Base-by-base conservation (phyloP, 2,113 vertebrate genomes). In the Rhinogobius similis region DNA sequence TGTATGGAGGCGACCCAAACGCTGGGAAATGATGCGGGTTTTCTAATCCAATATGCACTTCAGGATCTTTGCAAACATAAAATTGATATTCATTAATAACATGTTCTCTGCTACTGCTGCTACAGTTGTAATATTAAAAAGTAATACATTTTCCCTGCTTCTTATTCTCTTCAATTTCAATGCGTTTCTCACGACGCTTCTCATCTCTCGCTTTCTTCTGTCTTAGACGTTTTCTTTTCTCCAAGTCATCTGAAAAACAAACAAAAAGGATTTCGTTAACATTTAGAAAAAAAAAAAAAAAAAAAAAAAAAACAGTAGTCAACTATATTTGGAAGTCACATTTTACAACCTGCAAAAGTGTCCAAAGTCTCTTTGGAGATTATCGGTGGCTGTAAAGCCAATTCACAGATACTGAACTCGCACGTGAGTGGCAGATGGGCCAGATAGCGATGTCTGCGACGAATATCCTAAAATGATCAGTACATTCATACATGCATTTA, bases 11-110 rank as follows among this genome's bases (percentile, higher is more conserved):
- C 32, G 93, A 94, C 2, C 93, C 94, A 75, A 99, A 98, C 48
- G 96, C 96, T 85, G 98, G 98, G 84, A 99, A 99, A 88, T 99
- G 96, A 87, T 98, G 96, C 67, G 97, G 93, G 90, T 99, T 99
- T 91, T 99, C 98, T n/a, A 99, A 86, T 39, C 96, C 96, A 82
- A 99, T 98, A 75, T 95, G 95, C 75, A 99, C 95, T 89, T 99
- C 98, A 6, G 97, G 97, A 88, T 98, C 98, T 99, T 87, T 64
- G 14, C 10, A 16, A 27, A 43, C 2, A 10, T 29, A 23, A 48
- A 5, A 9, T 38, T 0, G 0, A 67, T 10, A 59, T 46, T 55
- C 11, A 23, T 38, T n/a, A 38, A 36, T 55, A 12, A 55, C 12
- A 24, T 55, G 9, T 48, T 20, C 9, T 1, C 44, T 24, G 10